These are phyloP conservation scores for Rafetus swinhoei DNA, from an alignment of 2,113 vertebrate genomes.

Conservation along the genomic window DNA sequence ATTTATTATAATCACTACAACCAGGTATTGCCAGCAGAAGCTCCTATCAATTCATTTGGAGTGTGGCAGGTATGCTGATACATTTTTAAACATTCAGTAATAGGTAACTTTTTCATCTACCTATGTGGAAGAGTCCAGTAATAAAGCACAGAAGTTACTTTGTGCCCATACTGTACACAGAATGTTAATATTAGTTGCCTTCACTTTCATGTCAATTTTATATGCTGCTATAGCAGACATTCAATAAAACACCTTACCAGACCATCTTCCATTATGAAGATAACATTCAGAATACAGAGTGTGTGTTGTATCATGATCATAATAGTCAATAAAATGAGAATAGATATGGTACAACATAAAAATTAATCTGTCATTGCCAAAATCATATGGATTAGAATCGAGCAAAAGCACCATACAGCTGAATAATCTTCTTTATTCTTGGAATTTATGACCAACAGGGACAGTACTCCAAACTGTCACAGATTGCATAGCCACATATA, in stretches of 20 bases:
- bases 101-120: not conserved
- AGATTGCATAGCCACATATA: not conserved
- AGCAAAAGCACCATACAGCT: not conserved
- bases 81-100: not conserved
- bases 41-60: not conserved
- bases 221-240: not conserved
- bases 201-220: not conserved
- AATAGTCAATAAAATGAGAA: not conserved
- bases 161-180: not conserved
- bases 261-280: not conserved
- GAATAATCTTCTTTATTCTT: not conserved
- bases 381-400: not conserved
- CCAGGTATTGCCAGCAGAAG: not conserved
- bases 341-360: not conserved
- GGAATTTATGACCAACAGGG: not conserved
- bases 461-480: not conserved
- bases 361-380: not conserved
- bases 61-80: not conserved
- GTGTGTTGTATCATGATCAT: not conserved
- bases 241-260: not conserved
- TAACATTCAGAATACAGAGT: not conserved
- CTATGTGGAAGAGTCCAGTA: not conserved
- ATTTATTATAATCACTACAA: not conserved
- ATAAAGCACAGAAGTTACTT: not conserved
- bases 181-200: not conserved